These are phyloP conservation scores for Trichonephila inaurata DNA, from an alignment of 1,140 invertebrate genomes.

Conservation along the genomic window DNA sequence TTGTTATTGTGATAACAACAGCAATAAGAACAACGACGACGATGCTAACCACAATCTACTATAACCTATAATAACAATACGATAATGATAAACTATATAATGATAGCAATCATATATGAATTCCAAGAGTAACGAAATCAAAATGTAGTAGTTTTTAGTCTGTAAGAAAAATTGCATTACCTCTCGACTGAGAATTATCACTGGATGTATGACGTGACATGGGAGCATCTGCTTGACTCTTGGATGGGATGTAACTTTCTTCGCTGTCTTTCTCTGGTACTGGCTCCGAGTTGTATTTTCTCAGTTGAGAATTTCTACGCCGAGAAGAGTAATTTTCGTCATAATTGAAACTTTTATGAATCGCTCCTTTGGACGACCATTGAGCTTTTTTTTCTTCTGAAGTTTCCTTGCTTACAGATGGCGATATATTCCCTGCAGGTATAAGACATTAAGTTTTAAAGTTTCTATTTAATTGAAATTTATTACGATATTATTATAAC, in stretches of 20 bases:
- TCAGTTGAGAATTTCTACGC: neutral
- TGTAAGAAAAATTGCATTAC: neutral
- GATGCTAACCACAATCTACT: no score
- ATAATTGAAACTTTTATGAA: constrained; percentile 59
- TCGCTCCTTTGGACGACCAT: constrained; percentile 35
- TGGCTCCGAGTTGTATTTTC: constrained; percentile 66
- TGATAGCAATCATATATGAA: no score
- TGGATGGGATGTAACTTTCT: constrained; percentile 15
- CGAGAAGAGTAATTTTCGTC: neutral
- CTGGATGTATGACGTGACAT: neutral
- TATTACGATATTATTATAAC: no score
- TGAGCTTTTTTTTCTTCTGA: constrained; percentile 30
- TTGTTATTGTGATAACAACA: no score
- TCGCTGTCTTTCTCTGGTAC: constrained; percentile 46
- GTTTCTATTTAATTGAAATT: no score
- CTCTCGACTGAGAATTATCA: constrained; percentile 42
- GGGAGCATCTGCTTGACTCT: neutral
- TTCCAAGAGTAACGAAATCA: no score
- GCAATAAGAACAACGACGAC: no score
- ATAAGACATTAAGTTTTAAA: no score
- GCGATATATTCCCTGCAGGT: neutral
- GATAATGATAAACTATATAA: no score
- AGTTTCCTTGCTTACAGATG: neutral
- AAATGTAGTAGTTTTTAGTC: no score
- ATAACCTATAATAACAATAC: no score